phyloP scores from a whole-genome alignment of 2,113 vertebrate species.

The Emberiza fucata region DNA sequence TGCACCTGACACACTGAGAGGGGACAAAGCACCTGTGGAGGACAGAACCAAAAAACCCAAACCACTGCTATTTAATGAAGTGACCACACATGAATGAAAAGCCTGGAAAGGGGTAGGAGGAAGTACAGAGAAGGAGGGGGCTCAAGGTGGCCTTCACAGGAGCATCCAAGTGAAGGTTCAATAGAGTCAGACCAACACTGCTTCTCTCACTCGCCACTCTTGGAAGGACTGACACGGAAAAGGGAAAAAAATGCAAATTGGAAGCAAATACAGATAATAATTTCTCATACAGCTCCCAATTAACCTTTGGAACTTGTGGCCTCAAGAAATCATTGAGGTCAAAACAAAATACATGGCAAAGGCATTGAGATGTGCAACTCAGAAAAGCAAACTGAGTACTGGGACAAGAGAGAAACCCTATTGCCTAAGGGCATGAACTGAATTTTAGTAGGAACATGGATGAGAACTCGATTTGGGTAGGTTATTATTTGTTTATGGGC shows the following conservation, averaged over 20 bases:
- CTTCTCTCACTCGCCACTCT: background rate
- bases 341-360: background rate
- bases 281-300: slow-evolving; percentile 1
- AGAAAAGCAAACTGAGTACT: background rate
- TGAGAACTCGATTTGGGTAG: background rate
- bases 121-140: background rate
- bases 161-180: background rate
- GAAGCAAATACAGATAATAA: background rate
- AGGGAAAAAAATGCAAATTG: background rate
- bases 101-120: background rate
- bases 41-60: background rate
- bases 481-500: background rate
- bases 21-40: fast-evolving
- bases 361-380: background rate
- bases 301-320: background rate
- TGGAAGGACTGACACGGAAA: background rate
- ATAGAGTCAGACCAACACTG: background rate
- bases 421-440: background rate
- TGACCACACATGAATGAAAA: background rate
- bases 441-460: background rate
- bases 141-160: background rate
- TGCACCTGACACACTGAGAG: fast-evolving
- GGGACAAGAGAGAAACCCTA: background rate
- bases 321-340: slow-evolving; percentile 10
- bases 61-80: background rate